Evolutionary conservation across 1,140 invertebrate genomes (phyloP), one percentile per base, ranked within the genome.

Genomic region (Rhopalosiphum maidis): DNA sequence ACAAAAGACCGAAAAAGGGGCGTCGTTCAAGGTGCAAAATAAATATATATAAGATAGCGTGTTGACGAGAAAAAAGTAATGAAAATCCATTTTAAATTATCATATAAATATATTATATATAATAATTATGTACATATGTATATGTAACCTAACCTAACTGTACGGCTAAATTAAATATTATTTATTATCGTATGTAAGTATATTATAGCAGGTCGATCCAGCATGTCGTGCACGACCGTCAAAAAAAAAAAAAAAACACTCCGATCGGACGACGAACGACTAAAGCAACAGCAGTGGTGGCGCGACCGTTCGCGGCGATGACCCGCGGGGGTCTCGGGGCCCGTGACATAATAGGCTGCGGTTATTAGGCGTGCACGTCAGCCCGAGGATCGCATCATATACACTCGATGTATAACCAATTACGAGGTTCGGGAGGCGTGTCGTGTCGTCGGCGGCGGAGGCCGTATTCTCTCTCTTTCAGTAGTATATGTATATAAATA

Each of bases 341-440:
- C 82, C 82, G 91, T 93, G 91, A 93, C 91, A 86, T 86, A 85
- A 93, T 86, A n/a, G 91, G 91, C 46, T 51, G 91, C 51, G 82
- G 82, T 93, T 86, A 86, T 93, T 93, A 93, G 91, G 91, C 91
- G 91, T 93, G 91, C 91, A 85, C 91, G 91, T 93, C 91, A 85
- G 77, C 60, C 68, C 60, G 68, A 83, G 46, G 91, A 51, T 41
- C 91, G 35, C 91, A 25, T 55, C 91, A 25, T n/a, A 86, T 23
- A 41, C 51, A 41, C 35, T n/a, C 87, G n/a, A 6, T 22, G 35
- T 54, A 55, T 89, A 41, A 85, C 91, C 91, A 93, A 93, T 93
- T 93, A 93, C 91, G 91, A 93, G 48, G 48, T 93, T 83, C 91
- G 91, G 68, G 91, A 93, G 91, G 91, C 91, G 91, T 93, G 91